Evolutionary conservation across 2,888 invertebrate species (phyloP), one percentile per base, ranked within the genome.

Genomic region (Cenopis cana): DNA sequence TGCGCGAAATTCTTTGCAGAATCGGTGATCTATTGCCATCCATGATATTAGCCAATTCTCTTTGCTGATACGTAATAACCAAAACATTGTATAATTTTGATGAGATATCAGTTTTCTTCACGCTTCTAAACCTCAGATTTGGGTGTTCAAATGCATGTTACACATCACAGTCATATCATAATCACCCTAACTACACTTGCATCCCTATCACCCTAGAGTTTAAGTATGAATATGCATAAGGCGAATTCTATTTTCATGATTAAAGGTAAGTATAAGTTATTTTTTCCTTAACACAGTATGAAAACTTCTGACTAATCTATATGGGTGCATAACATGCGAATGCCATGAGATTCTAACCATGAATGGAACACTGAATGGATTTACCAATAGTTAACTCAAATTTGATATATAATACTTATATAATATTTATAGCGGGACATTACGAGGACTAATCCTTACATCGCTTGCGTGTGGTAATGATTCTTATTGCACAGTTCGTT

Each of bases 281-380:
- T 46, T 49, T 49, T 46, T 49, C 8, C 41, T 50, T 10, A 41
- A 14, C 14, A 38, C 55, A n/a, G n/a, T n/a, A 29, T 46, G 9
- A 14, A 50, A 64, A 57, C 38, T 52, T 46, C 11, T 50, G 29
- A 29, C 17, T 18, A 65, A 41, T 9, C 18, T 12, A 14, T 36
- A 18, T 29, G 64, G 60, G 60, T 66, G 70, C 66, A 66, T 49
- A 66, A 55, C 59, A 55, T 38, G 70, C 70, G 70, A 71, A 71
- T 70, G 59, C 59, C 52, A 54, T 41, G 65, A 62, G 54, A 41
- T 59, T 46, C 17, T 66, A 60, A n/a, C 24, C 33, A 29, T 60
- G 17, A 60, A 54, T 52, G 18, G 14, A 60, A 54, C 46, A 41
- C 29, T 14, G 49, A 38, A 0, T 52, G 20, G 14, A 38, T 59